Percentiles rank a stretch among this genome's conserved stretches.
phyloP scores from a whole-genome alignment of 1,140 invertebrate genomes.

The Aphis gossypii region DNA sequence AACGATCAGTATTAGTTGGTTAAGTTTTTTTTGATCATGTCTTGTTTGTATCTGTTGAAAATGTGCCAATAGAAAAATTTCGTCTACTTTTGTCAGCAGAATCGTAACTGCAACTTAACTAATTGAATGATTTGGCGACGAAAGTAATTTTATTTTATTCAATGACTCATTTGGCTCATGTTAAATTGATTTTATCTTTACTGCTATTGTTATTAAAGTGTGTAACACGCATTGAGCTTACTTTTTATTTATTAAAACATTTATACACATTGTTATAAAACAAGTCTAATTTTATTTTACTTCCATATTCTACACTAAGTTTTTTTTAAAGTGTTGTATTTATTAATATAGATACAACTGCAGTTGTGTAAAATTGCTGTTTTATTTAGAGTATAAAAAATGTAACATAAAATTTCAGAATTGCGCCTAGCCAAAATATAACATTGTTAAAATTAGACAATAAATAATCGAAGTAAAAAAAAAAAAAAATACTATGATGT shows the following conservation, averaged over 20 bases:
- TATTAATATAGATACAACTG: not conserved
- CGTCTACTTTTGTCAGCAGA: not conserved
- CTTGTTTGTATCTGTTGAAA: not conserved
- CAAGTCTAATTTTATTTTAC: not conserved
- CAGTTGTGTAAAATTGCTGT: not conserved
- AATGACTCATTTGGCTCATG: not conserved
- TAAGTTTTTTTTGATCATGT: not conserved
- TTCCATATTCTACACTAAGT: not conserved
- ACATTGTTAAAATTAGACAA: not conserved
- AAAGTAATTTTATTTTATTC: not conserved
- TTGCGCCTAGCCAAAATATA: not conserved
- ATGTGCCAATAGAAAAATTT: not conserved
- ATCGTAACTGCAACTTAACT: not conserved
- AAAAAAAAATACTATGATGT: not conserved
- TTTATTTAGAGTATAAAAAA: not conserved
- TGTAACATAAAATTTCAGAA: not conserved
- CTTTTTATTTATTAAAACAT: not conserved
- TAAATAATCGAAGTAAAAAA: not conserved
- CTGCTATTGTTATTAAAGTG: not conserved
- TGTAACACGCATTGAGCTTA: not conserved
- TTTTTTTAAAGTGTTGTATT: not conserved
- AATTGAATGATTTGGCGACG: slow-evolving; percentile 39
- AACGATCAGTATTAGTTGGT: not conserved
- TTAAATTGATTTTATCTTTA: not conserved
- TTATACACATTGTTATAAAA: not conserved